Evolutionary conservation across 2,113 vertebrate species (phyloP).

Genomic region (Tragulus kanchil): DNA sequence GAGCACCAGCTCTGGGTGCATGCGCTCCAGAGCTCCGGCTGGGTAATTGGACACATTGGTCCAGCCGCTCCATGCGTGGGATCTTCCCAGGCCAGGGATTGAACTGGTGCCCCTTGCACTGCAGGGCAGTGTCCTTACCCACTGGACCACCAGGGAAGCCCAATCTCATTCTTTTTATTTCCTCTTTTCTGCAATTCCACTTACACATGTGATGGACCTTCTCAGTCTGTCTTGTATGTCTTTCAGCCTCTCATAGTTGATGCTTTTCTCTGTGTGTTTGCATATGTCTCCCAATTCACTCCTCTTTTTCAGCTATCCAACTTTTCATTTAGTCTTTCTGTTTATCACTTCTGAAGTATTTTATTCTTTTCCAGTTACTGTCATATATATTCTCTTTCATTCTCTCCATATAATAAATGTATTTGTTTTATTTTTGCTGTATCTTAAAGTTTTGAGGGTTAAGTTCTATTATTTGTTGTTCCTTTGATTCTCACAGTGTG

Average conservation of each 20-base stretch:
- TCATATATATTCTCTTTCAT: neutral
- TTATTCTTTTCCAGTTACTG: constrained; percentile 10
- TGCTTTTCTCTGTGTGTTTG: neutral
- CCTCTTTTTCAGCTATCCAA: neutral
- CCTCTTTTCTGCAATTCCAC: neutral
- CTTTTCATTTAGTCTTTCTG: neutral
- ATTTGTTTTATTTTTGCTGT: constrained; percentile 47
- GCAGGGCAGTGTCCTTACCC: too few relatives aligned
- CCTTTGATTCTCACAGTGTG: neutral
- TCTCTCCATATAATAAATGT: constrained; percentile 23
- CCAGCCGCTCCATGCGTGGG: too few relatives aligned
- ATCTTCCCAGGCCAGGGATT: too few relatives aligned
- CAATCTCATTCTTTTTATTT: neutral
- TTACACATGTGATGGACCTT: neutral
- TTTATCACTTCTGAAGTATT: constrained; percentile 12
- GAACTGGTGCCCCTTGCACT: too few relatives aligned
- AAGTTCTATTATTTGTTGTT: neutral
- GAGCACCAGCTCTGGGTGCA: too few relatives aligned
- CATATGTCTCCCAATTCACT: neutral
- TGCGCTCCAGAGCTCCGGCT: too few relatives aligned
- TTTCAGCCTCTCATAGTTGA: neutral
- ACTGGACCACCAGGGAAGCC: too few relatives aligned
- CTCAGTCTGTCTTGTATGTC: neutral
- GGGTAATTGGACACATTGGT: too few relatives aligned
- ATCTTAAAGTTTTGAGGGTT: neutral